These are phyloP conservation scores for Geotrupes spiniger DNA, from an alignment of 2,888 invertebrate species.

Conservation along the genomic window DNA sequence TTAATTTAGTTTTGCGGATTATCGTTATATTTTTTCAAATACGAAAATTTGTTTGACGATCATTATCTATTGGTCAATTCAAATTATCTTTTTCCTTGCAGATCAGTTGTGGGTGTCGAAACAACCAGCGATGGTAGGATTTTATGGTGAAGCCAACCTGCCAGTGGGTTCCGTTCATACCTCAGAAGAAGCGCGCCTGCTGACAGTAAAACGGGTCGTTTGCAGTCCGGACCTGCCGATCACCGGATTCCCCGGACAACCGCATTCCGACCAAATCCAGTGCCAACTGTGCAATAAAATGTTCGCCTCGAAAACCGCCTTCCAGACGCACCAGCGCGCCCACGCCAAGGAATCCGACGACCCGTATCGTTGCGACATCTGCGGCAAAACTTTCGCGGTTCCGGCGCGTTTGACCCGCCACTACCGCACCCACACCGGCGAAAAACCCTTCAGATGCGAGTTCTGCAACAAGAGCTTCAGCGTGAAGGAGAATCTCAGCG, in stretches of 20 bases:
- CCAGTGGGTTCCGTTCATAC: conserved; percentile 46
- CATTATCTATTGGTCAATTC: no score
- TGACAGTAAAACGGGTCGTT: conserved; percentile 54
- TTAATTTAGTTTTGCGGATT: no score
- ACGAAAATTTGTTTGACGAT: no score
- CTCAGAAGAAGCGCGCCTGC: conserved; percentile 37
- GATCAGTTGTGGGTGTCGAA: conserved; percentile 48
- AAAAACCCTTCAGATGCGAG: conserved; percentile 88
- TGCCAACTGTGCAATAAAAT: conserved; percentile 50
- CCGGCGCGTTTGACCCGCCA: conserved; percentile 83
- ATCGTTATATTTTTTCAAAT: no score
- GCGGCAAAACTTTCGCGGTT: conserved; percentile 87
- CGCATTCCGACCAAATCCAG: conserved; percentile 19
- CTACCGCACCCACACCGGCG: conserved; percentile 87
- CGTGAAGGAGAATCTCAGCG: conserved; percentile 88
- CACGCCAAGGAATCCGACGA: conserved; percentile 55
- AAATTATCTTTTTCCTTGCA: conserved; percentile 49
- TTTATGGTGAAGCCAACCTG: conserved; percentile 49
- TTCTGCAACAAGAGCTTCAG: conserved; percentile 91
- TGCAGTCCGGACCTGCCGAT: conserved; percentile 60
- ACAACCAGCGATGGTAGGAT: conserved; percentile 52
- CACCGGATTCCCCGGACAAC: conserved; percentile 37
- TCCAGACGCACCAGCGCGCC: conserved; percentile 43
- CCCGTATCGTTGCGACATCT: conserved; percentile 86
- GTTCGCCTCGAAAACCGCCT: conserved; percentile 44